phyloP scores from a whole-genome alignment of 2,888 invertebrate genomes.

The Chrysolina haemoptera region DNA sequence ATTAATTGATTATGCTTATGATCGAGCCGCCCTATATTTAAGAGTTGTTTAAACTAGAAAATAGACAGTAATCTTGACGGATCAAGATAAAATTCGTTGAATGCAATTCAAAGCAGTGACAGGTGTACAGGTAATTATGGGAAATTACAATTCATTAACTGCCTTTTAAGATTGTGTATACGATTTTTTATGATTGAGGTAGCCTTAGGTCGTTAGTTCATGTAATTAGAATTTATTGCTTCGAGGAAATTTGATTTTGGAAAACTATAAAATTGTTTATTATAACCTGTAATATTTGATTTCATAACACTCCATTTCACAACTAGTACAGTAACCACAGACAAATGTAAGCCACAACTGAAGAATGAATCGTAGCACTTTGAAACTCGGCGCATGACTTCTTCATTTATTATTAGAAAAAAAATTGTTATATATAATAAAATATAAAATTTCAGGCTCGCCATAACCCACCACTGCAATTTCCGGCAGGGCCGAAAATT shows the following conservation, averaged over 20 bases:
- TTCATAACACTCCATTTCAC: too few relatives aligned
- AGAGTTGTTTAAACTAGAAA: slow-evolving; percentile 42
- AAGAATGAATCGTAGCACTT: too few relatives aligned
- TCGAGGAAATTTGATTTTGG: not conserved
- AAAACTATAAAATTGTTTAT: not conserved
- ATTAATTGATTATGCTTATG: slow-evolving; percentile 44
- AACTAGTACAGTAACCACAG: too few relatives aligned
- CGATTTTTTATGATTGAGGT: slow-evolving; percentile 36
- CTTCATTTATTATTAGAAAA: too few relatives aligned
- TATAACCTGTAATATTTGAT: too few relatives aligned
- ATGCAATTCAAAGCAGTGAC: slow-evolving; percentile 44
- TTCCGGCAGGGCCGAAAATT: too few relatives aligned
- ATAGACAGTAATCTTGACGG: slow-evolving; percentile 47
- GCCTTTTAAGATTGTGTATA: slow-evolving; percentile 46
- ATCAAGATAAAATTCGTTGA: slow-evolving; percentile 50
- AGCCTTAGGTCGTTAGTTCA: not conserved
- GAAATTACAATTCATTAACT: slow-evolving; percentile 43
- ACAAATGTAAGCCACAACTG: too few relatives aligned
- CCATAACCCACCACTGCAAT: too few relatives aligned
- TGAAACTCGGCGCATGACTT: too few relatives aligned
- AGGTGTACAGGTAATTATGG: slow-evolving; percentile 48
- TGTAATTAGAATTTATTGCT: not conserved
- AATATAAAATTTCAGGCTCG: too few relatives aligned
- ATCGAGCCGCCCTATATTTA: slow-evolving; percentile 31
- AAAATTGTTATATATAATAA: too few relatives aligned